phyloP scores from a whole-genome alignment of 2,797 vertebrate species.

The Oreochromis mossambicus region DNA sequence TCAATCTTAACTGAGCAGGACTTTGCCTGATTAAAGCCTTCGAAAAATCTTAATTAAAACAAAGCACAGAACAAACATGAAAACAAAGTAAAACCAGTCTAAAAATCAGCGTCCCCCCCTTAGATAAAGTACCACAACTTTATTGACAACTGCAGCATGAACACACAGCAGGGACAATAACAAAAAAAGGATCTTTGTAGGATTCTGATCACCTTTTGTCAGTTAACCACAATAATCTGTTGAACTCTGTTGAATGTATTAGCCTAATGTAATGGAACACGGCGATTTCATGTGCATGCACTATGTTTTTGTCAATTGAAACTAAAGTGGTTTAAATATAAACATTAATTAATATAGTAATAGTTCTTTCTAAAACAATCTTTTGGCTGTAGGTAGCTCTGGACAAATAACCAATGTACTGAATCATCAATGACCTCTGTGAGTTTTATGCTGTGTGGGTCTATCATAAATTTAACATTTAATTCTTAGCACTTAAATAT shows the following conservation, averaged over 20 bases:
- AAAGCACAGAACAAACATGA: slow-evolving; percentile 4
- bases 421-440: neutral
- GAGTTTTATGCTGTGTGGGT: neutral
- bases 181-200: no score
- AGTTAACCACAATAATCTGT: neutral
- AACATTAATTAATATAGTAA: neutral
- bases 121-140: neutral
- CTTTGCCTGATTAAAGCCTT: neutral
- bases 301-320: neutral
- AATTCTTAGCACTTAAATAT: neutral
- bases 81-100: slow-evolving; percentile 20
- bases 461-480: neutral
- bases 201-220: neutral
- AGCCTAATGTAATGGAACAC: neutral
- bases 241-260: neutral
- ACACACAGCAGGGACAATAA: neutral
- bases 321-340: neutral
- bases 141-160: neutral
- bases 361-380: neutral
- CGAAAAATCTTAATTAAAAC: neutral
- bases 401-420: neutral
- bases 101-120: neutral
- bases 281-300: neutral
- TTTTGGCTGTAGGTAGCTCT: neutral
- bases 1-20: neutral